phyloP scores from a whole-genome alignment of 2,113 vertebrate genomes.

The Emydocephalus ijimae region DNA sequence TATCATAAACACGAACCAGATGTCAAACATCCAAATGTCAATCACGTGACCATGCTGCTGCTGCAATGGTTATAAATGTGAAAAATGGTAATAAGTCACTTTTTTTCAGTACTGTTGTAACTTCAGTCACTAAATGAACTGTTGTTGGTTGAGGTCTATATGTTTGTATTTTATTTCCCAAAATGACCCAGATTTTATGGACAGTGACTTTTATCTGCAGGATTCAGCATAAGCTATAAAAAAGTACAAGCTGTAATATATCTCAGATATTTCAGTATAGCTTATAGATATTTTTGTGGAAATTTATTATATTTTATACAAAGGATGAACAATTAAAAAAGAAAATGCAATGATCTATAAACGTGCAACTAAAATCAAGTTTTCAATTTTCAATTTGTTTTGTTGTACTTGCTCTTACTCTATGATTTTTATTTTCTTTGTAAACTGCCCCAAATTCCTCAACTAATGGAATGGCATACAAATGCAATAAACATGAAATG shows the following conservation, averaged over 20 bases:
- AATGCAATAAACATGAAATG: not conserved
- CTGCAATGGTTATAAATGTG: no score
- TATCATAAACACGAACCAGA: no score
- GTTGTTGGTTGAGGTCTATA: no score
- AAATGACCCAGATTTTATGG: not conserved
- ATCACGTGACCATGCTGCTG: no score
- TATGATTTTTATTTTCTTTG: not conserved
- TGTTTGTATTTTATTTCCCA: not conserved
- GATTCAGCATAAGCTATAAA: not conserved
- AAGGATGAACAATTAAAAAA: not conserved
- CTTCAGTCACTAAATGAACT: no score
- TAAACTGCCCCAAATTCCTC: not conserved
- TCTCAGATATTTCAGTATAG: not conserved
- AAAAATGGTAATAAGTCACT: no score
- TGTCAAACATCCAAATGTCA: no score
- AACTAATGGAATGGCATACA: not conserved
- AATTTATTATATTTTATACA: not conserved
- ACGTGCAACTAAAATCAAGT: not conserved
- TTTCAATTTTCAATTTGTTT: not conserved
- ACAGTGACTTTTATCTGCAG: not conserved
- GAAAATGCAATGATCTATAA: not conserved
- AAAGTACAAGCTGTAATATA: not conserved
- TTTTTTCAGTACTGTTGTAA: not conserved
- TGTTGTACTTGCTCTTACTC: not conserved
- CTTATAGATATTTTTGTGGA: not conserved